Base-by-base conservation (phyloP, 2,888 invertebrate species). In the Nineta flava region DNA sequence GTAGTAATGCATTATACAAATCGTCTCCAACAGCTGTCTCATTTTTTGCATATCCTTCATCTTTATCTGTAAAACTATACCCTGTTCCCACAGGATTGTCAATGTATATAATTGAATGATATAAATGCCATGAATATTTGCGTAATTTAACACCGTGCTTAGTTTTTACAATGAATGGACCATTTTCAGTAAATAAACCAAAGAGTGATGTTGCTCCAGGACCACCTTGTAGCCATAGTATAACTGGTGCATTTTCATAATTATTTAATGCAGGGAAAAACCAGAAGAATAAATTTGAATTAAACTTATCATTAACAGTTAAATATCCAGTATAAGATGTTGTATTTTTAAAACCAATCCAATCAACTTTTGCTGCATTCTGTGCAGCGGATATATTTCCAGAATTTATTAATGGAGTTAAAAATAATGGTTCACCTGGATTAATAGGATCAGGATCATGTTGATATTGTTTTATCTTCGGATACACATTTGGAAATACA, bases 61-160 rank as follows among this genome's bases (percentile, higher is more conserved):
- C 78, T 50, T 76, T 66, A 3, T 80, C 75, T 0, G 93, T 91
- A 60, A 91, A 93, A 66, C 93, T 93, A 62, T 83, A 95, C 0
- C 94, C 94, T 2, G 91, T 85, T 2, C 92, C 91, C 1, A 88
- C 94, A 0, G 94, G 94, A 65, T 91, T 94, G 64, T 95, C 94
- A 50, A 95, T 84, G 63, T 87, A 95, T 49, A 95, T 75, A 41
- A 94, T 66, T 57, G 83, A 81, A 63, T 87, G 87, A 9, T 77
- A 78, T 40, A 75, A 67, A 50, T 79, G 82, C 94, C 94, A 95
- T 9, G 83, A 77, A 57, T 81, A 83, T 57, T 83, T 76, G 40
- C 88, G 74, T 54, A 76, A 62, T 64, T 61, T 69, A 52, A 69
- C 54, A 16, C 63, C 66, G 7, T 64, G 60, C 13, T 59, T 58